Evolutionary conservation across 2,113 vertebrate species (phyloP), one percentile per base, ranked within the genome.

Genomic region (Ciconia boyciana): DNA sequence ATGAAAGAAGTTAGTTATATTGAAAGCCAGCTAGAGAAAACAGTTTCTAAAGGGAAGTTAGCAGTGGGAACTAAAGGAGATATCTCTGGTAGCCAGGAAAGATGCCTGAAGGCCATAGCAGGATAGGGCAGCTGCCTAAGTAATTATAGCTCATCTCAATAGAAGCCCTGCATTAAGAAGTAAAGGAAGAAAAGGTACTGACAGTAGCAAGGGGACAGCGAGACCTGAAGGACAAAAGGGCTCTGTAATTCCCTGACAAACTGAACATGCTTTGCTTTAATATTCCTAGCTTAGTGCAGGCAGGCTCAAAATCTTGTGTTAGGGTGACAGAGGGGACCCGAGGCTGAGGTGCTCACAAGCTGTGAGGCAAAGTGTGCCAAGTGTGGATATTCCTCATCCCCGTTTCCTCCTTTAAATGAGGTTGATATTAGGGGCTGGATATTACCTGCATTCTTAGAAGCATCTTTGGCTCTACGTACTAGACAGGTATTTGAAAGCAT

Each of bases 1-100:
- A 96, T 92, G 94, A 96, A 93, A 93, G 51, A 90, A 91, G 58
- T 88, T 91, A 44, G 68, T 78, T 90, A 87, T 83, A 93, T 81
- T 94, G 95, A 86, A 94, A 96, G 57, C 11, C 46, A 89, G 70
- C 76, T 77, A 78, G 46, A 94, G 84, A 70, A 97, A 94, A 84
- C 69, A 87, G 52, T 88, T 95, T 96, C 62, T 93, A 76, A 94
- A 91, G 60, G 93, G 81, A 89, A 91, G 81, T 74, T 83, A 96
- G 77, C 84, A 94, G 94, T 95, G 26, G 17, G 85, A 87, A 78
- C 76, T 74, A 68, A 89, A 92, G 80, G 44, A 83, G 57, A 65
- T 77, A 87, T 76, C 77, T 83, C 39, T 77, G 51, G 76, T 76
- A 95, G 54, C 65, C 90, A 93, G 65, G 79, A 93, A 94, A 94